phyloP scores from a whole-genome alignment of 35 echinoderm and acorn worm species.

The Acanthaster planci region DNA sequence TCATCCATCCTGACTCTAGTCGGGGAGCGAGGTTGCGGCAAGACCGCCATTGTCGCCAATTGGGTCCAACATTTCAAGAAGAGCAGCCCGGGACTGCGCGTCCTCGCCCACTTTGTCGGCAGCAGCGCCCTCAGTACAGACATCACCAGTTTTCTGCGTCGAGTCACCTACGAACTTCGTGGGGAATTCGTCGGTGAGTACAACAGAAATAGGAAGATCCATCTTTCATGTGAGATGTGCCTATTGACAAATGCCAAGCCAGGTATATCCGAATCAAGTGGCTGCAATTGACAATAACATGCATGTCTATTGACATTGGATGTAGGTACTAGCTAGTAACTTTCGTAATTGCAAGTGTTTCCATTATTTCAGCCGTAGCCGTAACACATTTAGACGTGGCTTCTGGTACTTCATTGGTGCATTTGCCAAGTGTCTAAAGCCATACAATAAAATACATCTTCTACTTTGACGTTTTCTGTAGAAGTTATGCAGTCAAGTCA shows the following conservation, averaged over 20 bases:
- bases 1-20: conserved; percentile 63
- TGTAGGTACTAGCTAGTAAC: no score
- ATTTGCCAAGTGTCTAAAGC: no score
- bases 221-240: no score
- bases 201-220: no score
- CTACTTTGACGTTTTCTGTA: no score
- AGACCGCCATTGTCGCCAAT: conserved; percentile 85
- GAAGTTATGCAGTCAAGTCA: no score
- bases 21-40: conserved; percentile 92
- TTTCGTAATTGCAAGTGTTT: no score
- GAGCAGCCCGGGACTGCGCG: conserved; percentile 42
- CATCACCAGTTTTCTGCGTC: conserved; percentile 82
- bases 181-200: conserved; percentile 80
- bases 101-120: conserved; percentile 86
- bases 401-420: no score
- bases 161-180: conserved; percentile 83
- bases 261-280: not conserved
- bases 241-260: not conserved
- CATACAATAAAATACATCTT: no score
- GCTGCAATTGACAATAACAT: not conserved
- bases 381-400: no score
- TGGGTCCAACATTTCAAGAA: conserved; percentile 83
- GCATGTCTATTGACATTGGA: no score
- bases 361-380: no score
- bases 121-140: conserved; percentile 82